These are phyloP conservation scores for Globodera ellingtonae DNA, from an alignment of 1,140 invertebrate genomes.

Conservation along the genomic window DNA sequence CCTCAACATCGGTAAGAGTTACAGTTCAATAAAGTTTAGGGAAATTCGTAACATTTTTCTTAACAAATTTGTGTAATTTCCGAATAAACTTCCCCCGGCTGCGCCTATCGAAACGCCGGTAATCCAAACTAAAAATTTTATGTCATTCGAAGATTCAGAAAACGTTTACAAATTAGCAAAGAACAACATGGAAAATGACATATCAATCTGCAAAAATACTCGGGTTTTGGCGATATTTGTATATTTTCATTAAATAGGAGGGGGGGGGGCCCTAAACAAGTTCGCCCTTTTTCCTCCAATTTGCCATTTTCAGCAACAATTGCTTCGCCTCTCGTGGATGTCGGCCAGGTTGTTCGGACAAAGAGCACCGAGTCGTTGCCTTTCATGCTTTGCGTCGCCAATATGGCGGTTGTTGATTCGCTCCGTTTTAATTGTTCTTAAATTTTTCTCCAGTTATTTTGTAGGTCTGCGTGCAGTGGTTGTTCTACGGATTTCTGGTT, in stretches of 20 bases:
- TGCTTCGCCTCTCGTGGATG: slow-evolving; percentile 18
- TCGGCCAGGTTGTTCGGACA: slow-evolving; percentile 56
- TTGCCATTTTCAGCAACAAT: slow-evolving; percentile 27
- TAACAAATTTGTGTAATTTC: too few relatives aligned
- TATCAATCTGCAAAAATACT: too few relatives aligned
- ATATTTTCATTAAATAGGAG: too few relatives aligned
- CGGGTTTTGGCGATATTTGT: too few relatives aligned
- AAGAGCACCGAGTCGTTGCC: slow-evolving; percentile 60
- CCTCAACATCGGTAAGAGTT: slow-evolving; percentile 57
- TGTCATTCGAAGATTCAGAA: too few relatives aligned
- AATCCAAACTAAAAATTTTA: too few relatives aligned
- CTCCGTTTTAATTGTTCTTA: background rate
- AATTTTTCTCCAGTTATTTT: background rate
- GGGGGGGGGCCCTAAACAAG: too few relatives aligned
- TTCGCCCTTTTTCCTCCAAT: slow-evolving; percentile 41
- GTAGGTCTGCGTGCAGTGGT: slow-evolving; percentile 52
- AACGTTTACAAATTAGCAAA: too few relatives aligned
- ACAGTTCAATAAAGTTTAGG: background rate
- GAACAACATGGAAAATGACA: too few relatives aligned
- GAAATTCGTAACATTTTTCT: too few relatives aligned
- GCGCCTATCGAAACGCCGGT: too few relatives aligned
- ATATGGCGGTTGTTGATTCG: slow-evolving; percentile 51
- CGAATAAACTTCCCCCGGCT: too few relatives aligned
- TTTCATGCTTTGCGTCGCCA: slow-evolving; percentile 59
- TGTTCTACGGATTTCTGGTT: slow-evolving; percentile 59